Evolutionary conservation across 2,113 vertebrate genomes (phyloP).

Genomic region (human (Homo sapiens)): GRCh38 chr14:81670501-81671000

Average conservation of each 20-base stretch:
- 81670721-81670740: background rate
- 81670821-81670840: background rate
- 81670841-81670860: background rate
- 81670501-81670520: background rate
- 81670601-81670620: background rate
- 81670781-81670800: background rate
- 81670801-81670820: background rate
- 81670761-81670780: background rate
- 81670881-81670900: background rate
- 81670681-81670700: background rate
- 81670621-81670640: background rate
- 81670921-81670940: background rate
- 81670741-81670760: background rate
- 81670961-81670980: background rate
- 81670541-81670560: background rate
- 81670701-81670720: background rate
- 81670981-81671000: background rate
- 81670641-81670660: background rate
- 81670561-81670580: background rate
- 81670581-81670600: background rate
- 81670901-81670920: background rate
- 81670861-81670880: background rate
- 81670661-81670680: background rate
- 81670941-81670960: background rate
- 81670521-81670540: background rate